phyloP scores from a whole-genome alignment of 1,140 invertebrate species.

The Hestina assimilis region DNA sequence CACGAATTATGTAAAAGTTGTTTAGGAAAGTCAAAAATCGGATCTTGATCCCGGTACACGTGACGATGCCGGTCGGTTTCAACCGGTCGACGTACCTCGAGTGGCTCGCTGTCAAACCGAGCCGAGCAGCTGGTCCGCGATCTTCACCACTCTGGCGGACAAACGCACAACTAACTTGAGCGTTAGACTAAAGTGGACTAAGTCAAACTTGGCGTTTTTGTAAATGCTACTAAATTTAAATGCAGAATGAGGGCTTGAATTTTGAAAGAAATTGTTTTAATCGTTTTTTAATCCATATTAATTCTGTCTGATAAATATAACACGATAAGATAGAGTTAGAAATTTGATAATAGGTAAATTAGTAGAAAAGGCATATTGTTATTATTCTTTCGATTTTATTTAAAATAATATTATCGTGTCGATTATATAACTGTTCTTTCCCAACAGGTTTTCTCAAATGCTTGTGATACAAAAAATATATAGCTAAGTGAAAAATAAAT shows the following conservation, averaged over 20 bases:
- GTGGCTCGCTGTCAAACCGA: slow-evolving; percentile 63
- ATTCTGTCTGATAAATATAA: too few species aligned
- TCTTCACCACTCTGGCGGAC: slow-evolving; percentile 63
- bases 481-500: background rate
- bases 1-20: slow-evolving; percentile 59
- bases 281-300: too few species aligned
- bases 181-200: slow-evolving; percentile 29
- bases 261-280: too few species aligned
- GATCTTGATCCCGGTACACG: slow-evolving; percentile 53
- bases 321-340: too few species aligned
- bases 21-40: slow-evolving; percentile 58
- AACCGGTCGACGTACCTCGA: slow-evolving; percentile 56
- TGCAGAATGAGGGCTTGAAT: too few species aligned
- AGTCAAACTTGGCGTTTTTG: slow-evolving; percentile 16
- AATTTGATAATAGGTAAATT: too few species aligned
- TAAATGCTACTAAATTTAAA: too few species aligned
- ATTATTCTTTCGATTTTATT: too few species aligned
- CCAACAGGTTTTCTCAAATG: background rate
- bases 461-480: background rate
- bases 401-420: too few species aligned
- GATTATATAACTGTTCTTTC: too few species aligned
- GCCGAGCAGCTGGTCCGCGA: slow-evolving; percentile 65
- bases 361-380: too few species aligned
- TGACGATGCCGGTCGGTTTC: slow-evolving; percentile 51
- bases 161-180: slow-evolving; percentile 59